A percentile compares a stretch with the other conserved stretches of the same genome.
These are phyloP conservation scores for Toxotes chatareus DNA, from an alignment of 2,113 vertebrate species.

Conservation along the genomic window DNA sequence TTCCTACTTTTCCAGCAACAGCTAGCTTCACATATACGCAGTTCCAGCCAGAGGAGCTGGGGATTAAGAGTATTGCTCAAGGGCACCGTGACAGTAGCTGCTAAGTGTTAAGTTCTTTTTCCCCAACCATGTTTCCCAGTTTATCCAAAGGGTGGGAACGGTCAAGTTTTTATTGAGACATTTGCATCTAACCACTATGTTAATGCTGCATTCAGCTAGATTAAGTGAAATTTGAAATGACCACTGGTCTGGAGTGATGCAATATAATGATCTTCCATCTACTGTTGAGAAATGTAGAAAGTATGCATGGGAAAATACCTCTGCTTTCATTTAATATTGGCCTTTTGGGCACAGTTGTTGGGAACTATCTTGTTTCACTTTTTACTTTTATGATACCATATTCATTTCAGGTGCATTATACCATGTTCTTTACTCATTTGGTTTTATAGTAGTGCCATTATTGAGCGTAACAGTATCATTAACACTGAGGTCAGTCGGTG, in stretches of 20 bases:
- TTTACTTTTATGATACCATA: constrained; percentile 38
- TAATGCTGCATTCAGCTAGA: constrained; percentile 41
- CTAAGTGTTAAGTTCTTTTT: constrained; percentile 25
- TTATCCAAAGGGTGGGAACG: constrained; percentile 13
- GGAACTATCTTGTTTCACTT: constrained; percentile 31
- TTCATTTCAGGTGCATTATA: constrained; percentile 58
- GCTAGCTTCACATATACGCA: background rate
- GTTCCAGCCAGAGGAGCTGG: constrained; percentile 17
- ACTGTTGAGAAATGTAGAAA: constrained; percentile 35
- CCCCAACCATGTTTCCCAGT: constrained; percentile 26
- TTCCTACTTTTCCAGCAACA: constrained; percentile 9
- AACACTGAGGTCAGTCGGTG: constrained; percentile 58
- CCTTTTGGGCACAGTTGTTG: constrained; percentile 49
- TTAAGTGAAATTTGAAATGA: constrained; percentile 53
- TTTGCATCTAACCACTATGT: constrained; percentile 21
- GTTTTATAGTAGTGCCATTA: constrained; percentile 55
- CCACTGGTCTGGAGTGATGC: constrained; percentile 56
- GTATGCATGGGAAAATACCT: constrained; percentile 44
- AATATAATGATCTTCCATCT: constrained; percentile 41
- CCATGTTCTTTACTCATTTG: constrained; percentile 29
- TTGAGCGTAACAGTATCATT: constrained; percentile 49
- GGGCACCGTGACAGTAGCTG: constrained; percentile 49
- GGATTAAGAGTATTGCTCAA: constrained; percentile 40
- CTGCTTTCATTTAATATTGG: constrained; percentile 21
- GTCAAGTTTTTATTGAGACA: constrained; percentile 16